Evolutionary conservation across 1,140 invertebrate species (phyloP), one percentile per base, ranked within the genome.

Genomic region (Elysia chlorotica): DNA sequence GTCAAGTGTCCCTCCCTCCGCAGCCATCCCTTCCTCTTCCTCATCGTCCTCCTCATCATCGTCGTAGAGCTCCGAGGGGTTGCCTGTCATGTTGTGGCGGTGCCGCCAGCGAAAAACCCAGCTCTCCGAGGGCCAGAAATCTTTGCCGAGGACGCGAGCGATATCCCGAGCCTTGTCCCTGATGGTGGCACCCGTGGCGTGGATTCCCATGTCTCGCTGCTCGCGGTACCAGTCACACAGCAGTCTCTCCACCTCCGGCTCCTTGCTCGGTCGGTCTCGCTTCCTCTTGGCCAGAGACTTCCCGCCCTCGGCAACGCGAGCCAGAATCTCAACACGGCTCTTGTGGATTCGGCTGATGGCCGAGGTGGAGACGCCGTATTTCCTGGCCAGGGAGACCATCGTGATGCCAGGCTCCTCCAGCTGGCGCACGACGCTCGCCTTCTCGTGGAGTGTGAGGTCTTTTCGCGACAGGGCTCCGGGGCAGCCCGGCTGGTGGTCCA

Each of bases 101-200:
- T 71, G 69, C 38, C 69, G 38, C 69, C 69, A 71, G 10, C 69
- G 56, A 28, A 71, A 71, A 14, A 71, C 69, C 69, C 69, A 71
- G 35, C 69, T 71, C 23, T 71, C 69, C 17, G 69, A 71, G 2
- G 69, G 69, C 28, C 36, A 71, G 59, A 71, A 71, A 19, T 71
- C 69, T 25, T 71, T 71, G 25, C 69, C 69, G 57, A 71, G 61
- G 25, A 63, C 28, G 30, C 31, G 23, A 33, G 69, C 69, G 28
- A 71, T 71, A 17, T 71, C 69, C 35, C 38, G 61, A 23, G 69
- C 69, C 30, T 71, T 71, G 31, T 71, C 69, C n/a, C 69, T 33
- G 14, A 71, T 63, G 35, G 53, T 62, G 21, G 57, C 41, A 23
- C 69, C 59, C 2, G 69, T 62, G n/a, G 63, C 54, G 35, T 71